phyloP scores from a whole-genome alignment of 2,113 vertebrate genomes.

The Aphelocoma coerulescens region DNA sequence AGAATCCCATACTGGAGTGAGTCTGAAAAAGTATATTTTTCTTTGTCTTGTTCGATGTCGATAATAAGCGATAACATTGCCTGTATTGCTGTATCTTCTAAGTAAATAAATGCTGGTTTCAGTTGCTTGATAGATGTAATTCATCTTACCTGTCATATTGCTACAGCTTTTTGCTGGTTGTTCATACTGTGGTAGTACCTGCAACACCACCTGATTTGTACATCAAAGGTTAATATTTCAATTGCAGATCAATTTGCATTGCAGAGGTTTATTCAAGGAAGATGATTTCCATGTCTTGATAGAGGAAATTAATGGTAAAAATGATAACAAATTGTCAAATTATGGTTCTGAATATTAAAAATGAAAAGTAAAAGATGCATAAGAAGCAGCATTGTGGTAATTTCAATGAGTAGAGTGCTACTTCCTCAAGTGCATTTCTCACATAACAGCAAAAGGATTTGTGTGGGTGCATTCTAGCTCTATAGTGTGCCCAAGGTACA shows the following conservation, averaged over 20 bases:
- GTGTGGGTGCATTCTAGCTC: neutral
- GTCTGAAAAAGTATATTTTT: neutral
- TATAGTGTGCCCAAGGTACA: neutral
- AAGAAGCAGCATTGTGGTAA: neutral
- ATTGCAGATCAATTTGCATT: neutral
- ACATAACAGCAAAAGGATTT: neutral
- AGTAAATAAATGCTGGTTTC: neutral
- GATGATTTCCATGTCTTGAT: neutral
- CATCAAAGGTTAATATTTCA: neutral
- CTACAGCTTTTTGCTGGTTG: neutral
- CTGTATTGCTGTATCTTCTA: neutral
- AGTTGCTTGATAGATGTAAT: neutral
- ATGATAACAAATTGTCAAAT: neutral
- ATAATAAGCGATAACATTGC: neutral
- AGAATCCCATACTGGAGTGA: neutral
- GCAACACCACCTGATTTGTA: neutral
- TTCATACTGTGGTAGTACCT: neutral
- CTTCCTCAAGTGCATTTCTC: neutral
- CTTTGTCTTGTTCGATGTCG: neutral
- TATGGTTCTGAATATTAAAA: neutral
- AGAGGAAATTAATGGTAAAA: conserved; percentile 4
- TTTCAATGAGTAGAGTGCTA: neutral
- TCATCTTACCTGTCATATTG: neutral
- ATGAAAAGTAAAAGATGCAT: neutral
- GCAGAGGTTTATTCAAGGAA: neutral